Evolutionary conservation across 2,797 vertebrate genomes (phyloP).

Genomic region (Pteronotus mesoamericanus): DNA sequence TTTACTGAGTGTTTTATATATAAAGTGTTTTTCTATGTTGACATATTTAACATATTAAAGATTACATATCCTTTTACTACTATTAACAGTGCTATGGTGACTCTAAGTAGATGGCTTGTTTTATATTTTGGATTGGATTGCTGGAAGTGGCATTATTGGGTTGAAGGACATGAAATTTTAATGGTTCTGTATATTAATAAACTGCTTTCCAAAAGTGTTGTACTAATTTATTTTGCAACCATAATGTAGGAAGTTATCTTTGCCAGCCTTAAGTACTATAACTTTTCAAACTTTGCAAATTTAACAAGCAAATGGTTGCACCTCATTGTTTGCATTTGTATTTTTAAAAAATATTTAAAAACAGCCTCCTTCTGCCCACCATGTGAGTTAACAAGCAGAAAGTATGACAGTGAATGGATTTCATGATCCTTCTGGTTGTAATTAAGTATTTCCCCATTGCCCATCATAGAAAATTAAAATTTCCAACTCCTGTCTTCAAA

Average conservation of each 20-base stretch:
- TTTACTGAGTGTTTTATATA: not conserved
- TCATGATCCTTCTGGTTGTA: conserved; percentile 54
- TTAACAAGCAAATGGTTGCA: conserved; percentile 12
- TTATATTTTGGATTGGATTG: conserved; percentile 45
- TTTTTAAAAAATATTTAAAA: conserved; percentile 45
- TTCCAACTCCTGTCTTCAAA: conserved; percentile 44
- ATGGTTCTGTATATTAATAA: not conserved
- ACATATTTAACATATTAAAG: conserved; percentile 47
- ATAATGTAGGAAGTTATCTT: not conserved
- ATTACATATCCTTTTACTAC: not conserved
- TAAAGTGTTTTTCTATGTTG: not conserved
- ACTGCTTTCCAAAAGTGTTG: conserved; percentile 30
- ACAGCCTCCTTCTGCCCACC: conserved; percentile 18
- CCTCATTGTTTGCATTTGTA: conserved; percentile 30
- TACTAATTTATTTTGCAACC: conserved; percentile 27
- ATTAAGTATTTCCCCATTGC: conserved; percentile 36
- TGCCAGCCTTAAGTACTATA: not conserved
- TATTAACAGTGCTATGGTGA: conserved; percentile 26
- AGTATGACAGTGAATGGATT: conserved; percentile 36
- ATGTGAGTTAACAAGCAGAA: conserved; percentile 37
- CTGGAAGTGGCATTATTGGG: not conserved
- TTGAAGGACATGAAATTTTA: conserved; percentile 39
- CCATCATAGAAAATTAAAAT: conserved; percentile 52
- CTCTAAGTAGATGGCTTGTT: not conserved
- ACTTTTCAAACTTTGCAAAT: conserved; percentile 34